Evolutionary conservation across 2,888 invertebrate species (phyloP), one percentile per base, ranked within the genome.

Genomic region (Papilio elwesi): DNA sequence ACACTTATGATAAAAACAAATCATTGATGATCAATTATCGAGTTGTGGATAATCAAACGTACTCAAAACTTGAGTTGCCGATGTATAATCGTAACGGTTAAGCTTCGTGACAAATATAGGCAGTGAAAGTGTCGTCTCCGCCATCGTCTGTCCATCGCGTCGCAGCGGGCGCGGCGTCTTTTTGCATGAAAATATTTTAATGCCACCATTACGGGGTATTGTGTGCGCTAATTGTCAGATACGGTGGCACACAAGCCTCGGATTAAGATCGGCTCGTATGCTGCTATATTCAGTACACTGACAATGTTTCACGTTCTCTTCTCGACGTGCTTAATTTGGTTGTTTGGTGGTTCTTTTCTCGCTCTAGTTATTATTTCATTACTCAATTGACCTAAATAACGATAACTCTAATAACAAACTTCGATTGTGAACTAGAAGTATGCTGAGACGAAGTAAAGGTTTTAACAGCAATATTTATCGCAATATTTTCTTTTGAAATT

Each of bases 71-170:
- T 38, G 8, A 38, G n/a, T 62, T 43, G 13, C 15, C 43, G n/a
- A 62, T 43, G n/a, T 43, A 43, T 11, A 48, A 38, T 48, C 52
- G 49, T 48, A 49, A 68, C 63, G 48, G 47, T 73, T 68, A 64
- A 70, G 62, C 78, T 86, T 85, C 86, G 84, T 89, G 86, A 88
- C 87, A 87, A 85, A 85, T 85, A 84, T 84, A 86, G 86, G 82
- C 82, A 88, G 92, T 90, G 92, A 92, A 92, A 92, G 92, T 90
- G 88, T 88, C 83, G 81, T 81, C 81, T 78, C 73, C n/a, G n/a
- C n/a, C 78, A 74, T 75, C 75, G 79, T 76, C 78, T 78, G 81
- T 82, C 83, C 81, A 84, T 84, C 85, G 73, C 70, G 69, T 74
- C 77, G 76, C 26, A 26, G 26, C 75, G 73, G 78, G 77, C 77